phyloP scores from a whole-genome alignment of 2,888 invertebrate species.

The Allolobophora icterica region DNA sequence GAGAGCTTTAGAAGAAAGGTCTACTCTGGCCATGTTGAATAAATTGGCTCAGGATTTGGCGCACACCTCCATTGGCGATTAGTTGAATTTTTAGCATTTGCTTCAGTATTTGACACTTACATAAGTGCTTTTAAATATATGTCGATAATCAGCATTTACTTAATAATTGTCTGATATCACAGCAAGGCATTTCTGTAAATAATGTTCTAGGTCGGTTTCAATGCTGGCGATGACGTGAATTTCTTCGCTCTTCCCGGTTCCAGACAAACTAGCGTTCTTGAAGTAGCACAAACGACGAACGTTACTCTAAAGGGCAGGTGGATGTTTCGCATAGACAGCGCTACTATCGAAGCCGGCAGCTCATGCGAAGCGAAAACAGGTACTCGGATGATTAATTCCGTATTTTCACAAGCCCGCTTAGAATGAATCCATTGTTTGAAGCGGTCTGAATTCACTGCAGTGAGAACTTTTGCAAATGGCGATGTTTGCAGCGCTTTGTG shows the following conservation, averaged over 20 bases:
- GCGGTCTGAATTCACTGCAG: too few relatives aligned
- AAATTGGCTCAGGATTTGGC: not conserved
- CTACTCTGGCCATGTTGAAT: not conserved
- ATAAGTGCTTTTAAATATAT: too few relatives aligned
- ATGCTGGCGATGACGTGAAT: constrained; percentile 19
- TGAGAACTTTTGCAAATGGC: too few relatives aligned
- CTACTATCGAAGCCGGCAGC: not conserved
- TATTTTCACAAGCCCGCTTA: not conserved
- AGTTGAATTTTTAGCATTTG: too few relatives aligned
- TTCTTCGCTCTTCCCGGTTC: constrained; percentile 21
- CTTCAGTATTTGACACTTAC: too few relatives aligned
- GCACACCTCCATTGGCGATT: too few relatives aligned
- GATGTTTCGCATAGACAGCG: constrained; percentile 14
- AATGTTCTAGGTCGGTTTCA: not conserved
- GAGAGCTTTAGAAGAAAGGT: not conserved
- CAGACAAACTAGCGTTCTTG: not conserved
- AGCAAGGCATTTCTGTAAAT: not conserved
- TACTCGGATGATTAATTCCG: not conserved
- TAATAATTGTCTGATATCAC: too few relatives aligned
- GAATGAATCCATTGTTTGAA: not conserved
- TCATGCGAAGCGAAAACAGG: not conserved
- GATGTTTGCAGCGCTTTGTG: too few relatives aligned
- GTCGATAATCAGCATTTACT: too few relatives aligned
- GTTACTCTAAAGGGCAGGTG: not conserved
- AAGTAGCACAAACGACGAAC: not conserved